Base-by-base conservation (phyloP, 2,113 vertebrate genomes). In the Grammomys surdaster region DNA sequence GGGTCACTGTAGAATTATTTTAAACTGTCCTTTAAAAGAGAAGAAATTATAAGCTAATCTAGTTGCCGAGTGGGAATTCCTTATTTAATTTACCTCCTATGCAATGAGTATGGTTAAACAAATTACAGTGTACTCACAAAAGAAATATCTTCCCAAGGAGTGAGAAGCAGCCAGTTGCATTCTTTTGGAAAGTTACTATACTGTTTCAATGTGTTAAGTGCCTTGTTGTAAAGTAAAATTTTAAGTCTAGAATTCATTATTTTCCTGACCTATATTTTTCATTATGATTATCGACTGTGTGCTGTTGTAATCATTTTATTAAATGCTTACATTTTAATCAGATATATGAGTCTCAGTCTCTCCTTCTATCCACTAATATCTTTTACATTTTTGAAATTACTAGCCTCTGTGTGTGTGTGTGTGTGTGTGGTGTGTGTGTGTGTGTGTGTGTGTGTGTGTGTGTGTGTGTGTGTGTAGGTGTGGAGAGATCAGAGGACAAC, bases 121-220 rank as follows among this genome's bases (percentile, higher is more conserved):
- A 86, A 56, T 84, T 97, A 82, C 0, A 89, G 89, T 94, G 33
- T 94, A 56, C 80, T 92, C 89, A 75, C 63, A 90, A 91, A 85
- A 92, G 84, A 97, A 89, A 80, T 82, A 0, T 0, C 9, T 69
- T 70, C 85, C 85, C 46, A 88, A 73, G 56, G 12, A 54, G 24
- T 51, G 0, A 28, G 93, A 96, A 86, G 76, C 96, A 96, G 91
- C 17, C 69, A 76, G 6, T n/a, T 93, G 7, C 60, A 67, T 95
- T 96, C 82, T 96, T 96, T 97, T 40, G 26, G 93, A 97, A 96
- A 96, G 81, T 95, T 94, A 95, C 95, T 97, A 75, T 97, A 97
- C 96, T 97, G 75, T 97, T 98, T 95, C 87, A 88, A 70, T 96
- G 96, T 96, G 97, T 97, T 97, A 98, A 98, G 90, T 92, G 91